Conservation (phyloP, 2,888 invertebrate genomes). For the Saturnia pavonia region DNA sequence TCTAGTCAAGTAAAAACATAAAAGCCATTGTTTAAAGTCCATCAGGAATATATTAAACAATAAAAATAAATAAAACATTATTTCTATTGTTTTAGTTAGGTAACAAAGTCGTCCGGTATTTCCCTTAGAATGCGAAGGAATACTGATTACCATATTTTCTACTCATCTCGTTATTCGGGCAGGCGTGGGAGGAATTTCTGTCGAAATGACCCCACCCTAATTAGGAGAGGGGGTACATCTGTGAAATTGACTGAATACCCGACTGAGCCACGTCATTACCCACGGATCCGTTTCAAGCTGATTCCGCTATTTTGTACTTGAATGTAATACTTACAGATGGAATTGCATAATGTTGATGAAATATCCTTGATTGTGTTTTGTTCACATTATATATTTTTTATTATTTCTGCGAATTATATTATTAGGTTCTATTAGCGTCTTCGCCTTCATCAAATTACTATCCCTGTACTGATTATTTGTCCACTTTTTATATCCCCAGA, state of each 20-base stretch:
- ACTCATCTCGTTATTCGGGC: conserved; percentile 2
- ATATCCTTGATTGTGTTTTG: background rate
- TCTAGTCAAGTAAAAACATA: too few species aligned
- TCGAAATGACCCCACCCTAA: conserved; percentile 13
- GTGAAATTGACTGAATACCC: conserved; percentile 37
- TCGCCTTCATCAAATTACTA: too few species aligned
- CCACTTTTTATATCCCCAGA: too few species aligned
- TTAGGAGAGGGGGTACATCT: conserved; percentile 29
- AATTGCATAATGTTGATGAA: background rate
- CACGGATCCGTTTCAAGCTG: conserved; percentile 10
- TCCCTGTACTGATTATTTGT: too few species aligned
- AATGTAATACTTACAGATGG: background rate
- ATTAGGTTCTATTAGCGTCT: too few species aligned
- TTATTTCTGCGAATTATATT: background rate
- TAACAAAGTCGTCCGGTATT: background rate
- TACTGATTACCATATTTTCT: conserved; percentile 3
- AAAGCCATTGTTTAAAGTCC: background rate
- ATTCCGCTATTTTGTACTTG: background rate
- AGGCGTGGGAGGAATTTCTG: conserved; percentile 4
- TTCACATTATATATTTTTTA: background rate
- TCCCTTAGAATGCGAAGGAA: background rate
- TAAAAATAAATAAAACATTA: background rate
- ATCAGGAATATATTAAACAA: background rate
- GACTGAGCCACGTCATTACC: conserved; percentile 22
- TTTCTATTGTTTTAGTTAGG: background rate